Percentiles rank a stretch among this genome's conserved stretches.
Evolutionary conservation across 2,888 invertebrate genomes (phyloP).

Genomic region (Sminthurinus aureus): DNA sequence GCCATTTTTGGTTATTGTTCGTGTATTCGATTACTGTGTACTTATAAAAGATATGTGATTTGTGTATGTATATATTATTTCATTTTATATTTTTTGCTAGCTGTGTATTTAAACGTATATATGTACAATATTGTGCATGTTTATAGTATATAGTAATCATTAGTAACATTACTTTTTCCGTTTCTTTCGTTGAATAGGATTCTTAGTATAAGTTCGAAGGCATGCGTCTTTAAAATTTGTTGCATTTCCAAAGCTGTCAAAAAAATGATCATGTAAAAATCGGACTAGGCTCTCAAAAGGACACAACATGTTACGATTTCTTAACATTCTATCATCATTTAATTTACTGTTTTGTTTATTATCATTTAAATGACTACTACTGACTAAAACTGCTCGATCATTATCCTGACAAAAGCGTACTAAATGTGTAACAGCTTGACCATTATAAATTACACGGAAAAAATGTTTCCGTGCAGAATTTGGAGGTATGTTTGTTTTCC

Average conservation of each 20-base stretch:
- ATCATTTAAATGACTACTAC: conserved; percentile 54
- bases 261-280: conserved; percentile 88
- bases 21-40: no score
- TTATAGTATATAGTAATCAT: no score
- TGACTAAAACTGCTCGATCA: conserved; percentile 33
- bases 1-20: no score
- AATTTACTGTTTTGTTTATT: conserved; percentile 62
- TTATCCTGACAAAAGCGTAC: conserved; percentile 78
- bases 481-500: conserved; percentile 64
- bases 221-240: conserved; percentile 82
- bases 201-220: conserved; percentile 34
- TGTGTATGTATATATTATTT: no score
- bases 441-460: conserved; percentile 84
- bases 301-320: conserved; percentile 71
- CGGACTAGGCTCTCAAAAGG: conserved; percentile 86
- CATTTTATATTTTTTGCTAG: no score
- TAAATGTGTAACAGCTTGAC: conserved; percentile 82
- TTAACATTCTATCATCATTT: conserved; percentile 60
- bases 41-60: no score
- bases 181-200: background rate
- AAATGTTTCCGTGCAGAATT: conserved; percentile 74
- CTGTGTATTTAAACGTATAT: no score
- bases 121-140: no score
- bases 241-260: conserved; percentile 75
- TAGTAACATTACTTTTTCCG: no score